Percentiles rank a stretch among this genome's conserved stretches.
Evolutionary conservation across 64 coral and sea anemone species (phyloP).

Genomic region (Actinia tenebrosa): DNA sequence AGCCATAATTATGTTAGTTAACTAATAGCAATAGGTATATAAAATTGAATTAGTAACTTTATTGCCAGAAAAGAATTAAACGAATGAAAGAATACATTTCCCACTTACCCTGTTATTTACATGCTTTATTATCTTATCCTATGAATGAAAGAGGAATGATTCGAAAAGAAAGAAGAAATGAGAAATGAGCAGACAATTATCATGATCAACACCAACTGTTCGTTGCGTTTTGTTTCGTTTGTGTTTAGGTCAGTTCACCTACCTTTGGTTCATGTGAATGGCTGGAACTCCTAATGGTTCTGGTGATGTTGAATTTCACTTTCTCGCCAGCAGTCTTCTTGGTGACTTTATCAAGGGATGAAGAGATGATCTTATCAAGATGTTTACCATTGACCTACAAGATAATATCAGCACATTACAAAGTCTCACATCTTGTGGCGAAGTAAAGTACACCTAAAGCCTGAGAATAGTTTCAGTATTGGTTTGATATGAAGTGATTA

Average conservation of each 20-base stretch:
- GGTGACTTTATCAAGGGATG: constrained; percentile 73
- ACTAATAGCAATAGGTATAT: too few relatives aligned
- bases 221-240: not conserved
- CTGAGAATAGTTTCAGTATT: too few relatives aligned
- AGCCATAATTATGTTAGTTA: too few relatives aligned
- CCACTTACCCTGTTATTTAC: not conserved
- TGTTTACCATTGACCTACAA: constrained; percentile 88
- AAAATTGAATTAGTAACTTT: too few relatives aligned
- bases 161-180: not conserved
- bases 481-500: too few relatives aligned
- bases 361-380: constrained; percentile 85
- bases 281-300: constrained; percentile 34
- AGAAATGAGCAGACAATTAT: too few relatives aligned
- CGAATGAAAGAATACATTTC: not conserved
- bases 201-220: not conserved
- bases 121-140: not conserved
- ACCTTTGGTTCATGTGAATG: constrained; percentile 5
- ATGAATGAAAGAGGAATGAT: not conserved
- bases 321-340: constrained; percentile 77
- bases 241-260: not conserved
- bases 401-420: not conserved
- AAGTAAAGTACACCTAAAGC: too few relatives aligned
- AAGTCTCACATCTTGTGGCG: too few relatives aligned
- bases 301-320: constrained; percentile 70
- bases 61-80: not conserved